phyloP scores from a whole-genome alignment of 2,888 invertebrate genomes.

The Orthosia gracilis region DNA sequence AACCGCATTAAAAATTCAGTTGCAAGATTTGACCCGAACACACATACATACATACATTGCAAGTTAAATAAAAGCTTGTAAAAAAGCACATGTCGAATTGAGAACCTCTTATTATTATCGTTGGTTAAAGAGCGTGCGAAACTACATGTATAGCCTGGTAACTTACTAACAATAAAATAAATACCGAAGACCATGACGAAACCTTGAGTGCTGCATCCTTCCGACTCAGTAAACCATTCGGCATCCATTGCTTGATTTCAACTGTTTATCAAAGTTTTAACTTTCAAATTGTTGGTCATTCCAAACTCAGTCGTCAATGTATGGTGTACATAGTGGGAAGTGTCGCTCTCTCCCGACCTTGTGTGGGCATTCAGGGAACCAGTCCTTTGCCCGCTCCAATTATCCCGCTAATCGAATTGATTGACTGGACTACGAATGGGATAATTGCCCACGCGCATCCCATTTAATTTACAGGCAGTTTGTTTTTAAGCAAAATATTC shows the following conservation, averaged over 20 bases:
- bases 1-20: no score
- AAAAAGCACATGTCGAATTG: no score
- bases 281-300: background rate
- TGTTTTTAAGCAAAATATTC: background rate
- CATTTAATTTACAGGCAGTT: slow-evolving; percentile 75
- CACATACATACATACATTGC: no score
- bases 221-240: background rate
- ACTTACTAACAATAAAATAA: slow-evolving; percentile 24
- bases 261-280: background rate
- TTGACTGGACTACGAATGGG: slow-evolving; percentile 83
- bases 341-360: slow-evolving; percentile 71
- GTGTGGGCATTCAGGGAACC: slow-evolving; percentile 73
- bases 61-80: no score
- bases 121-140: background rate
- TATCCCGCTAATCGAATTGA: slow-evolving; percentile 89
- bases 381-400: slow-evolving; percentile 85
- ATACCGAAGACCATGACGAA: slow-evolving; percentile 48
- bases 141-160: background rate
- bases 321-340: background rate
- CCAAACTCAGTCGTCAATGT: slow-evolving; percentile 19
- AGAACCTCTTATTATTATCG: no score
- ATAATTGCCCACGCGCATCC: slow-evolving; percentile 88
- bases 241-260: slow-evolving; percentile 29
- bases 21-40: no score
- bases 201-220: slow-evolving; percentile 40